Conservation (phyloP, 2,113 vertebrate genomes). For the Sprattus sprattus region DNA sequence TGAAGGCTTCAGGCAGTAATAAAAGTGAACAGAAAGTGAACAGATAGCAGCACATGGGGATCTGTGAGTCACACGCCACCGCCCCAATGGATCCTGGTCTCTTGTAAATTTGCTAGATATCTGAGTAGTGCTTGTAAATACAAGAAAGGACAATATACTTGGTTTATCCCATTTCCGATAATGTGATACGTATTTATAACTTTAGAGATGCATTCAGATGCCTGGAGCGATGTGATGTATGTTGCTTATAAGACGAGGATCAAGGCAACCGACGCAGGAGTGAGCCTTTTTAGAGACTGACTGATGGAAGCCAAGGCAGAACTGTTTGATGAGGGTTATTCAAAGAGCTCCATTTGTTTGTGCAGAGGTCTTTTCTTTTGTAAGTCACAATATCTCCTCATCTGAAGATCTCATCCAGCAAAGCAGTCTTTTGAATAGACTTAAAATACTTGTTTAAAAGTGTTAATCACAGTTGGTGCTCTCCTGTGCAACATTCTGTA, state of each 20-base stretch:
- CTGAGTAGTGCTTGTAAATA: neutral
- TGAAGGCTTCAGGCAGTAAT: neutral
- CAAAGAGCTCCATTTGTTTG: neutral
- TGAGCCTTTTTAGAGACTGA: neutral
- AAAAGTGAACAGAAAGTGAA: neutral
- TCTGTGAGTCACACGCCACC: neutral
- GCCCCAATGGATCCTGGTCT: neutral
- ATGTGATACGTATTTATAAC: neutral
- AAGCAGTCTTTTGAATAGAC: neutral
- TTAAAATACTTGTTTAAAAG: neutral
- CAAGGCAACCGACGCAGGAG: neutral
- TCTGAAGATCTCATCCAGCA: neutral
- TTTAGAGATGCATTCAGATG: neutral
- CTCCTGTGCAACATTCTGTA: neutral
- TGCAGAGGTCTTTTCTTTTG: neutral
- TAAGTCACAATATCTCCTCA: neutral
- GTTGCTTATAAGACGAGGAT: neutral
- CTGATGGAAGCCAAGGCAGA: neutral
- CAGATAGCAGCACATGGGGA: neutral
- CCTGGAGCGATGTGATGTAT: neutral
- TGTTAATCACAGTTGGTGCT: neutral
- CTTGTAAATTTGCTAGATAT: neutral
- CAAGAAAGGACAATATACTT: neutral
- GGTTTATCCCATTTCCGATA: neutral
- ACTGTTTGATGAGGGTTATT: neutral